Evolutionary conservation across 2,888 invertebrate genomes (phyloP), one percentile per base, ranked within the genome.

Genomic region (Ecliptopera silaceata): DNA sequence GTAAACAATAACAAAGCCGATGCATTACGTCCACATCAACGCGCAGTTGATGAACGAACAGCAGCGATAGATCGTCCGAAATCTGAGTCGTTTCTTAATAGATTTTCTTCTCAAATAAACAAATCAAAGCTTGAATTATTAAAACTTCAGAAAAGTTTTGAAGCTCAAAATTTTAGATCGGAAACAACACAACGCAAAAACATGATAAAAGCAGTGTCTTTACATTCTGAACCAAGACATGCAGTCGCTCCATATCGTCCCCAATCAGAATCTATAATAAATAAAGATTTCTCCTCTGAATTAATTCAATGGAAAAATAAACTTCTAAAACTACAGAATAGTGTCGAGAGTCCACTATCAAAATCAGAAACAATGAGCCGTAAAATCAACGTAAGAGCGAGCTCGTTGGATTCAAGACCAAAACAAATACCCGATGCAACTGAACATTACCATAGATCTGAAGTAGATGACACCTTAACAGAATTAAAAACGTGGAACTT

Each of bases 401-500:
- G 15, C 6, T 59, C 42, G 22, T 54, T 45, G 26, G 36, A 43
- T 46, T 43, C 50, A 26, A 42, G 46, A 34, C 31, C 43, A 22
- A 45, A 41, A 29, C 18, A 3, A 36, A 26, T 8, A 32, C 0
- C 22, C 18, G 6, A 17, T 5, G 31, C 20, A 4, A 31, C 12
- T 22, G 12, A n/a, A 4, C 36, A 38, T 46, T 31, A n/a, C 22
- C 31, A 8, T 17, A 31, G 20, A 47, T 26, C 48, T 4, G 38
- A 43, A 10, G 17, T 39, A 13, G 44, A 48, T 4, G 44, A 52
- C 18, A 15, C 31, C n/a, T 32, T 48, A 44, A 26, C 41, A n/a
- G 48, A 57, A 48, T 31, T 52, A 34, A 57, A 48, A 44, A 42
- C 44, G 1, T 57, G 57, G 57, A 52, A 57, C 12, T 18, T 44